Evolutionary conservation across 1,140 invertebrate species (phyloP), one percentile per base, ranked within the genome.

Genomic region (Holcopasites calliopsidis): DNA sequence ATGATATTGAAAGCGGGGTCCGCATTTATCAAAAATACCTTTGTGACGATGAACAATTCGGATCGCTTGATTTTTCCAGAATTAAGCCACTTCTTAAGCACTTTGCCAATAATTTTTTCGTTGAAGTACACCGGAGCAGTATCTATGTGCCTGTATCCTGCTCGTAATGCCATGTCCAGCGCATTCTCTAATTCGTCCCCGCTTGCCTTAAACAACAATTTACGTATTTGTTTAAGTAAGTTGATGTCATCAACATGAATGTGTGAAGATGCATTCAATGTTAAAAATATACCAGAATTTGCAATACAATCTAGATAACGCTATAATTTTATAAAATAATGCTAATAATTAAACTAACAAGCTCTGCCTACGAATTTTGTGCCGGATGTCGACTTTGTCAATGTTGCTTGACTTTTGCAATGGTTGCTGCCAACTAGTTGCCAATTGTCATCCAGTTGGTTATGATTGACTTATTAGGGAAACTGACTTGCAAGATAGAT

Each of bases 111-210:
- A 2, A 90, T 87, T 0, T 87, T 85, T 85, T 95, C 95, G 82
- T 95, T 96, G 49, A 92, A 86, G 80, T 95, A 95, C 3, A 89
- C 92, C 1, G 92, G 85, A 0, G 95, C 95, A 0, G 94, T 93
- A 84, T 96, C 95, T 44, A 96, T 94, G 69, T 95, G 95, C 3
- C 95, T 91, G 84, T 96, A 96, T 2, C 95, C 95, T 50, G 90
- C 90, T 79, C 93, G 92, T 23, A 95, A 85, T 10, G 95, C 95
- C 35, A 83, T 74, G 2, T 93, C 89, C 0, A 95, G 52, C 13
- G 94, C 93, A 40, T 77, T 80, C 85, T 93, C 92, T 3, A 95
- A 73, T 65, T 93, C 93, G 6, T 91, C 85, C 11, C 92, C 92
- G 23, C 78, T 89, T 65, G 92, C 90, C 93, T 94, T 66, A 76